Conservation (phyloP, 1,140 invertebrate genomes). For the Aradophagus sp. region DNA sequence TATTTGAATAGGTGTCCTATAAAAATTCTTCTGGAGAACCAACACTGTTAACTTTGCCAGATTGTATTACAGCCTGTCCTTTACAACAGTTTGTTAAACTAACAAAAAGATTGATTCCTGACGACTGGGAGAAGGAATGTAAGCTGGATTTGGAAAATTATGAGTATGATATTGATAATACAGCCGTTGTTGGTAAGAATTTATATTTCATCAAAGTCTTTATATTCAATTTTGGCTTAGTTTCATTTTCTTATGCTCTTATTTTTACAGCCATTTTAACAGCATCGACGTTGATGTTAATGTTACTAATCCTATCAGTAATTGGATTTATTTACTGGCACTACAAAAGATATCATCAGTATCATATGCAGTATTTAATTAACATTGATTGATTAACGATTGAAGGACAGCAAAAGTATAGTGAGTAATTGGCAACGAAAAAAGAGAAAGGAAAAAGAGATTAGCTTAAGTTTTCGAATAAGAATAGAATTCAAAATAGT, state of each 20-base stretch:
- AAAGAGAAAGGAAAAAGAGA: too few species aligned
- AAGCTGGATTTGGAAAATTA: conserved; percentile 58
- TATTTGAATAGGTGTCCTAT: conserved; percentile 77
- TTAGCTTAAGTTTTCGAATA: too few species aligned
- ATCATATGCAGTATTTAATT: conserved; percentile 65
- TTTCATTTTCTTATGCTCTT: neutral
- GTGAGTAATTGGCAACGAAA: conserved; percentile 3
- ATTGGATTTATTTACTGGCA: conserved; percentile 68
- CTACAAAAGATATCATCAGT: conserved; percentile 67
- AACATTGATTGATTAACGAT: conserved; percentile 49
- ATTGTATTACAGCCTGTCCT: conserved; percentile 78
- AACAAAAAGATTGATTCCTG: conserved; percentile 75
- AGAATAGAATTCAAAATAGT: too few species aligned
- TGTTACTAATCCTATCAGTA: conserved; percentile 64
- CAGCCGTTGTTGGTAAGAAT: conserved; percentile 65
- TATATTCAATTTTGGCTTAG: too few species aligned
- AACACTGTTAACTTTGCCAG: conserved; percentile 76
- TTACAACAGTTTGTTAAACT: conserved; percentile 75
- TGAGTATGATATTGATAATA: conserved; percentile 60
- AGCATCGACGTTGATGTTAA: conserved; percentile 65
- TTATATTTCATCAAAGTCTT: neutral
- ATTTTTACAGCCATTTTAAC: conserved; percentile 66
- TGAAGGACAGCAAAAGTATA: too few species aligned
- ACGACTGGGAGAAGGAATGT: conserved; percentile 78
- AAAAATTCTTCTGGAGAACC: conserved; percentile 78